These are phyloP conservation scores for Madoqua kirkii DNA, from an alignment of 2,113 vertebrate species.

Conservation along the genomic window DNA sequence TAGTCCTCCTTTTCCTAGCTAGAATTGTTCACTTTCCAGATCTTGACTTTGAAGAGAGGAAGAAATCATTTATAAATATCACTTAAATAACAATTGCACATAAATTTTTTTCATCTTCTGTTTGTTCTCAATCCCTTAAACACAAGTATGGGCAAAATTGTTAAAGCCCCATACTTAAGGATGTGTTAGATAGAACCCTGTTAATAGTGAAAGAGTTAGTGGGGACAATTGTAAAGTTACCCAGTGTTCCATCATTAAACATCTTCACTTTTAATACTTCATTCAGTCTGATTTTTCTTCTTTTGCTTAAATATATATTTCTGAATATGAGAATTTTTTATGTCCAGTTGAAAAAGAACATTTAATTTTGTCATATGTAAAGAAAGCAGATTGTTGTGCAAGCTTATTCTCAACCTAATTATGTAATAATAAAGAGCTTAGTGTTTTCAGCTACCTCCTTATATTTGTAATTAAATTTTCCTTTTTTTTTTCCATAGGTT, in stretches of 20 bases:
- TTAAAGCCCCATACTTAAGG: conserved; percentile 3
- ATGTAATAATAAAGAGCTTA: neutral
- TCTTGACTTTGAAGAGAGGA: neutral
- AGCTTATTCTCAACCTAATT: neutral
- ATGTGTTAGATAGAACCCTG: neutral
- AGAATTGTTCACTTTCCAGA: conserved; percentile 13
- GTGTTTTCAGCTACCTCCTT: neutral
- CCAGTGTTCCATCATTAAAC: neutral
- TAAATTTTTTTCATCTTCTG: neutral
- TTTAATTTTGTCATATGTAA: conserved; percentile 21
- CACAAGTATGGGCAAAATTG: neutral
- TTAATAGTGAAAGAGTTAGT: neutral
- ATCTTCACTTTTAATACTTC: conserved; percentile 15
- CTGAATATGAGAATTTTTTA: neutral
- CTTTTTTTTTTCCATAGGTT: conserved; percentile 81
- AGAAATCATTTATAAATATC: neutral
- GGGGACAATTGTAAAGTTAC: neutral
- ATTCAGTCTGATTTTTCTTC: neutral
- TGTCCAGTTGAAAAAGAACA: neutral
- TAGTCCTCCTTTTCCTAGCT: neutral
- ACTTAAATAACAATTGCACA: neutral
- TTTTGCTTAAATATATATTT: neutral
- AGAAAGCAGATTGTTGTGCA: neutral
- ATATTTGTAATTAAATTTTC: neutral
- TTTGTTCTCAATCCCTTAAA: neutral